Percentiles rank a stretch among this genome's conserved stretches.
phyloP scores from a whole-genome alignment of 2,113 vertebrate genomes.

The Polypterus senegalus region DNA sequence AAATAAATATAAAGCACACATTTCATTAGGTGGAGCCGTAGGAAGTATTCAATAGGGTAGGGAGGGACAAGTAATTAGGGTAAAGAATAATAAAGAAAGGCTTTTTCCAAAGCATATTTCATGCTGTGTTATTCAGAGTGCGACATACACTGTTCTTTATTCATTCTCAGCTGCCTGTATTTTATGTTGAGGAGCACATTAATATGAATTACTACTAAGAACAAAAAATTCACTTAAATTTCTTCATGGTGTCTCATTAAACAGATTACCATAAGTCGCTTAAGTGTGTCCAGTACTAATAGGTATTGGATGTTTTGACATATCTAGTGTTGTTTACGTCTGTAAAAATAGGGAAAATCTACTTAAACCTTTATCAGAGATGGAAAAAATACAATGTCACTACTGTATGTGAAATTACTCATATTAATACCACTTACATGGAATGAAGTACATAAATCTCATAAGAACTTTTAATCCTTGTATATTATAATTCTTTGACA shows the following conservation, averaged over 20 bases:
- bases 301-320: conserved; percentile 13
- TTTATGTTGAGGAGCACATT: conserved; percentile 18
- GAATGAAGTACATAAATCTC: conserved; percentile 38
- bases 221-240: conserved; percentile 12
- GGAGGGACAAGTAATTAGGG: conserved; percentile 39
- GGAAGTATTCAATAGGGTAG: neutral
- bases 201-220: conserved; percentile 28
- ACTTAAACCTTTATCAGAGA: conserved; percentile 18
- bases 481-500: conserved; percentile 13
- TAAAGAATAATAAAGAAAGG: conserved; percentile 36
- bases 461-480: conserved; percentile 27
- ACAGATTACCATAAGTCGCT: conserved; percentile 21
- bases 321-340: conserved; percentile 11
- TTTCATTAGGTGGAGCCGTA: too few species aligned
- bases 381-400: conserved; percentile 15
- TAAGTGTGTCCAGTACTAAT: conserved; percentile 16
- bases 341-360: conserved; percentile 1
- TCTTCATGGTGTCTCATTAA: conserved; percentile 24
- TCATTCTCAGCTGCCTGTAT: conserved; percentile 27
- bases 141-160: conserved; percentile 28
- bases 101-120: conserved; percentile 31
- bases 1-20: too few species aligned
- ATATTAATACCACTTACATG: conserved; percentile 36
- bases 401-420: conserved; percentile 25
- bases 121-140: conserved; percentile 32